A percentile compares a stretch with the other conserved stretches of the same genome.
Conservation (phyloP, 2,888 invertebrate species). For the Andrena minutula region DNA sequence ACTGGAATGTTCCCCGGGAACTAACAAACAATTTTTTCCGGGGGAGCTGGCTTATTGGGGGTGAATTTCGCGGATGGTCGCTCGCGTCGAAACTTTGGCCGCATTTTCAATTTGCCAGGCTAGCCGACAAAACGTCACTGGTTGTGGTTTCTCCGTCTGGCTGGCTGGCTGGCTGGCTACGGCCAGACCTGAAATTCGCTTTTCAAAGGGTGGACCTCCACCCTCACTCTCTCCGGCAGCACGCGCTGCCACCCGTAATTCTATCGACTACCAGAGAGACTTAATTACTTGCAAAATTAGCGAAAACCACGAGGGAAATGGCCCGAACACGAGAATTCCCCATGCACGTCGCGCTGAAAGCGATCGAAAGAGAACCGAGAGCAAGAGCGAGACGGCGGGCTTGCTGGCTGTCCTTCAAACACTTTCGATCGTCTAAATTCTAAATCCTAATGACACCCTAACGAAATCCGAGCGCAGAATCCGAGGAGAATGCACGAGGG, state of each 20-base stretch:
- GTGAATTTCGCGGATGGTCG: slow-evolving; percentile 6
- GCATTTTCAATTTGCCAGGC: slow-evolving; percentile 57
- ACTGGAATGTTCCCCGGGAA: neutral
- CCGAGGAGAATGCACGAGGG: no score
- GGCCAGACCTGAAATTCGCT: slow-evolving; percentile 52
- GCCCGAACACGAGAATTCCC: slow-evolving; percentile 19
- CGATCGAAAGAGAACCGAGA: neutral
- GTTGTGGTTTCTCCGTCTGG: slow-evolving; percentile 55
- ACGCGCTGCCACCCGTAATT: slow-evolving; percentile 53
- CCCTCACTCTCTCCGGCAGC: neutral
- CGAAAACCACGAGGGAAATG: slow-evolving; percentile 66
- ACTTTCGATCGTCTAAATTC: no score
- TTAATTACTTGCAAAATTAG: slow-evolving; percentile 78
- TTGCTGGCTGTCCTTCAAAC: no score
- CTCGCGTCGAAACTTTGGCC: slow-evolving; percentile 29
- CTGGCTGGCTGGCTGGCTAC: slow-evolving; percentile 34
- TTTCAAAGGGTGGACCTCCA: slow-evolving; percentile 52
- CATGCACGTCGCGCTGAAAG: neutral
- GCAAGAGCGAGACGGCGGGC: neutral
- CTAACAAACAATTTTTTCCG: neutral
- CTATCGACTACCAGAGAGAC: slow-evolving; percentile 68
- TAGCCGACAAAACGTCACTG: slow-evolving; percentile 51
- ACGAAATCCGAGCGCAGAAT: no score
- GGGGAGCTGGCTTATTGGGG: neutral
- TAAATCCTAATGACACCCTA: no score